Evolutionary conservation across 1,140 invertebrate genomes (phyloP).

Genomic region (Drosophila mauritiana): DNA sequence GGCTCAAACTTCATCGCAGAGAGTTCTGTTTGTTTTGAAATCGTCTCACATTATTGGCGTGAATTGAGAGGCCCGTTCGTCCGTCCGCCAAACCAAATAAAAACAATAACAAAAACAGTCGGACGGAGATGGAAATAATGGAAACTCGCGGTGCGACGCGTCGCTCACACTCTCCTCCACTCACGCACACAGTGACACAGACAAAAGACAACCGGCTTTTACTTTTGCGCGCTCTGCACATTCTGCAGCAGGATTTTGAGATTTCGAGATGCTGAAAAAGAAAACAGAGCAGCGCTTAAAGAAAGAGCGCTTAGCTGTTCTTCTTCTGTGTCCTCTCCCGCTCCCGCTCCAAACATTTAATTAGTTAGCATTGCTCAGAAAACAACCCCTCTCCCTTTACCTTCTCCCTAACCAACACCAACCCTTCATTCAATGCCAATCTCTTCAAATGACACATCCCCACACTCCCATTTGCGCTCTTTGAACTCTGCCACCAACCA

Average conservation of each 20-base stretch:
- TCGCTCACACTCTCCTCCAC: slow-evolving; percentile 17
- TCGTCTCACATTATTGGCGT: slow-evolving; percentile 10
- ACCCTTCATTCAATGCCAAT: slow-evolving; percentile 30
- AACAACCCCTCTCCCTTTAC: slow-evolving; percentile 19
- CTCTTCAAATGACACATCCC: slow-evolving; percentile 51
- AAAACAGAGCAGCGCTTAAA: slow-evolving; percentile 43
- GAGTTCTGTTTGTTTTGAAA: slow-evolving; percentile 5
- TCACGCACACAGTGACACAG: slow-evolving; percentile 44
- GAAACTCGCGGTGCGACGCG: slow-evolving; percentile 21
- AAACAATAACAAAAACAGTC: slow-evolving; percentile 47
- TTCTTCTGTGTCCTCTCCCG: slow-evolving; percentile 13
- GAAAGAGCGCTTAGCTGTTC: slow-evolving; percentile 60
- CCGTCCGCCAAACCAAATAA: slow-evolving; percentile 34
- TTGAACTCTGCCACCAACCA: slow-evolving; percentile 61
- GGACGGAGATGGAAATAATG: slow-evolving; percentile 25
- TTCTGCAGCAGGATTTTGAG: slow-evolving; percentile 69
- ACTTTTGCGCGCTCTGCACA: slow-evolving; percentile 71
- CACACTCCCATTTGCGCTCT: slow-evolving; percentile 29
- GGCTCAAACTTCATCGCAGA: slow-evolving; percentile 7
- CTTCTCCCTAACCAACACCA: slow-evolving; percentile 5
- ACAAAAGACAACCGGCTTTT: slow-evolving; percentile 66
- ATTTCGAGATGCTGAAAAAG: slow-evolving; percentile 56
- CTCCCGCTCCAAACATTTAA: slow-evolving; percentile 59
- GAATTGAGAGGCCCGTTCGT: slow-evolving; percentile 18
- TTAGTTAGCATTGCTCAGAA: slow-evolving; percentile 61